Evolutionary conservation across 2,797 vertebrate species (phyloP).

Genomic region (Dicrostonyx torquatus): DNA sequence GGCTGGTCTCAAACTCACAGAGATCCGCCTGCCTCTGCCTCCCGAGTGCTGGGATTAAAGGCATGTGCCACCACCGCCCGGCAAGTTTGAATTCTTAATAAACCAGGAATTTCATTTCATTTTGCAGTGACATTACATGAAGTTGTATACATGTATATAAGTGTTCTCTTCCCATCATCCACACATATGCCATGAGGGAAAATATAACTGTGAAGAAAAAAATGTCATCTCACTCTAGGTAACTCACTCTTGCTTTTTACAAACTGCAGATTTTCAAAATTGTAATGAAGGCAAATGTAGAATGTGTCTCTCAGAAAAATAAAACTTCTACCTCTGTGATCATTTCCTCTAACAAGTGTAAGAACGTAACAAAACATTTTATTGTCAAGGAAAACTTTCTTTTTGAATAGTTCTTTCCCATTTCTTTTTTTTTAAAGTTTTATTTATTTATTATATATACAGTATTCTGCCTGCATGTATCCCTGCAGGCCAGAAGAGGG

Average conservation of each 20-base stretch:
- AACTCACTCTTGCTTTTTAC: conserved; percentile 42
- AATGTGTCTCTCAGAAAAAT: conserved; percentile 9
- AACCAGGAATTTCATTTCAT: neutral
- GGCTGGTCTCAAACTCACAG: no score
- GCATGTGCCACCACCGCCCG: no score
- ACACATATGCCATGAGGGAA: neutral
- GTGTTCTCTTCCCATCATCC: neutral
- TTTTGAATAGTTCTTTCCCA: neutral
- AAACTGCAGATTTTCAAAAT: conserved; percentile 51
- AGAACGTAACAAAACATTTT: conserved; percentile 58
- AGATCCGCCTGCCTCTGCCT: no score
- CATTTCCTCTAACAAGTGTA: conserved; percentile 30
- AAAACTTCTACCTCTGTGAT: conserved; percentile 44
- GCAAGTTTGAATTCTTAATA: neutral
- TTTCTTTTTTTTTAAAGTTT: no score
- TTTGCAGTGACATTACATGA: neutral
- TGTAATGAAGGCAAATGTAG: conserved; percentile 54
- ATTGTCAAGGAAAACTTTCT: conserved; percentile 55
- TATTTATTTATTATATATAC: no score
- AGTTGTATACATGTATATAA: neutral
- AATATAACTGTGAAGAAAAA: conserved; percentile 7
- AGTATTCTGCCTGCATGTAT: no score
- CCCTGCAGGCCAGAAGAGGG: no score
- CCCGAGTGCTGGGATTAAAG: no score
- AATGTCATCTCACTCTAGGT: neutral